A percentile compares a stretch with the other conserved stretches of the same genome.
These are phyloP conservation scores for Thymallus thymallus DNA, from an alignment of 2,113 vertebrate species.

Conservation along the genomic window DNA sequence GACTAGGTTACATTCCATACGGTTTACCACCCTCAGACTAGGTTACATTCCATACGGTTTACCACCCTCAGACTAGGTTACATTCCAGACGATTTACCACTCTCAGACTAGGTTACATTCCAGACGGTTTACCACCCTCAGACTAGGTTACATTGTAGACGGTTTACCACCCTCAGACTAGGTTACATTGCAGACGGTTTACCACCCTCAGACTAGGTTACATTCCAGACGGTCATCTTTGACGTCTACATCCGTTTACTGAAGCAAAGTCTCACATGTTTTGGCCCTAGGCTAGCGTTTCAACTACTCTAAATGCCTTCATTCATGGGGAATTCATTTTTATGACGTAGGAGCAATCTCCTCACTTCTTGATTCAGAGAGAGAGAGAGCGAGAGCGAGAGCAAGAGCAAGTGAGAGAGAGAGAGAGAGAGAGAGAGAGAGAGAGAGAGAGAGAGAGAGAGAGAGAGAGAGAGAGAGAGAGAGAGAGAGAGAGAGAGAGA, in stretches of 20 bases:
- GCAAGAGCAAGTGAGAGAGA: too few species aligned
- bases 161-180: too few species aligned
- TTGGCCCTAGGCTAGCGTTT: slow-evolving; percentile 34
- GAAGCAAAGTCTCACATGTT: slow-evolving; percentile 22
- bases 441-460: too few species aligned
- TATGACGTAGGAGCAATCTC: slow-evolving; percentile 40
- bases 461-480: too few species aligned
- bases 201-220: too few species aligned
- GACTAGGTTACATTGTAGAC: background rate
- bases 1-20: too few species aligned
- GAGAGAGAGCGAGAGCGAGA: background rate
- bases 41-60: background rate
- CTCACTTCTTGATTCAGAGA: background rate
- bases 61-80: too few species aligned
- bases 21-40: too few species aligned
- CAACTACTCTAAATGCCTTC: slow-evolving; percentile 59
- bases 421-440: too few species aligned
- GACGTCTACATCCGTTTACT: background rate
- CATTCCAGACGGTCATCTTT: background rate
- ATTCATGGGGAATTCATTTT: slow-evolving; percentile 51
- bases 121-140: background rate
- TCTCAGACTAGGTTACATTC: background rate
- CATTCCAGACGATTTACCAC: too few species aligned
- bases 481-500: too few species aligned
- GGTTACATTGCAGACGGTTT: too few species aligned